A percentile compares a stretch with the other conserved stretches of the same genome.
phyloP scores from a whole-genome alignment of 2,888 invertebrate species.

The Sericinus montela region DNA sequence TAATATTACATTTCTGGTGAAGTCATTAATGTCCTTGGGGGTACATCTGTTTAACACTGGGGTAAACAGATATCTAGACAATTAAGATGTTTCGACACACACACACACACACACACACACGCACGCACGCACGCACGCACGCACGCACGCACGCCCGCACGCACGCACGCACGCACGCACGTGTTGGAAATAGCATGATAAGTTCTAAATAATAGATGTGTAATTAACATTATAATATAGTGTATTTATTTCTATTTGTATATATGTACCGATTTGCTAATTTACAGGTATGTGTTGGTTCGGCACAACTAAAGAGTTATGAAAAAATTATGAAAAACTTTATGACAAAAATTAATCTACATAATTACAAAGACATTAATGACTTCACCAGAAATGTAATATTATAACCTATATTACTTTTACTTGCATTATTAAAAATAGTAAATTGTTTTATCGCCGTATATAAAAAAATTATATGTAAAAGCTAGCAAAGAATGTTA shows the following conservation, averaged over 20 bases:
- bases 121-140: too few species aligned
- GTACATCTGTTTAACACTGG: too few species aligned
- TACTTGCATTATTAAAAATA: too few species aligned
- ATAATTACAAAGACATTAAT: slow-evolving; percentile 4
- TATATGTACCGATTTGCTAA: background rate
- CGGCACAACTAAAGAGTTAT: slow-evolving; percentile 21
- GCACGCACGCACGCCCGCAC: too few species aligned
- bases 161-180: too few species aligned
- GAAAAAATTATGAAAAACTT: slow-evolving; percentile 28
- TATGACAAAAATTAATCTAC: slow-evolving; percentile 31
- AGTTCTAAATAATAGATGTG: too few species aligned
- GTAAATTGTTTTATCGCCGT: too few species aligned
- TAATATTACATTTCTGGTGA: background rate
- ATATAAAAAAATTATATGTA: too few species aligned
- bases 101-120: slow-evolving; percentile 15
- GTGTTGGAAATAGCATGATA: too few species aligned
- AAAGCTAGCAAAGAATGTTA: too few species aligned
- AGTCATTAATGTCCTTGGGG: background rate
- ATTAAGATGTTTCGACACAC: slow-evolving; percentile 20
- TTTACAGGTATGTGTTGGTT: slow-evolving; percentile 19
- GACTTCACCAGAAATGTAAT: background rate
- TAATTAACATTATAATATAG: background rate
- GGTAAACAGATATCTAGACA: too few species aligned
- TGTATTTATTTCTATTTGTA: background rate
- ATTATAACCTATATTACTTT: too few species aligned